These are phyloP conservation scores for Drosophila seguyi DNA, from an alignment of 1,140 invertebrate species.

Conservation along the genomic window DNA sequence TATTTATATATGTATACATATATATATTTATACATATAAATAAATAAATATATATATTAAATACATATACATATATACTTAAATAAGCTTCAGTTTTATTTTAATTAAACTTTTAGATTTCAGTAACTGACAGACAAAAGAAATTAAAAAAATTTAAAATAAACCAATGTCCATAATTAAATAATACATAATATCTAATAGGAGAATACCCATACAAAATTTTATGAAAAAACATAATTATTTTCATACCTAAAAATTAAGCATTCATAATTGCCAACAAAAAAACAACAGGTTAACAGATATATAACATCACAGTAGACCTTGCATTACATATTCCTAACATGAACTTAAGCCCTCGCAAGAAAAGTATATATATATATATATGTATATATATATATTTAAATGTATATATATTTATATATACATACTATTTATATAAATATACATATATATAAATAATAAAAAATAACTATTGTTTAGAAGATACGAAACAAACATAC, in stretches of 20 bases:
- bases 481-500: constrained; percentile 1
- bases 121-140: background rate
- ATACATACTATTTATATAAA: too few species aligned
- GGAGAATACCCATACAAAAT: background rate
- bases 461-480: constrained; percentile 2
- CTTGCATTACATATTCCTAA: constrained; percentile 1
- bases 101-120: background rate
- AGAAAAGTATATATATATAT: background rate
- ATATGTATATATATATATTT: too few species aligned
- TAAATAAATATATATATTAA: background rate
- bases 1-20: too few species aligned
- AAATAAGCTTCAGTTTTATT: background rate
- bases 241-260: constrained; percentile 12
- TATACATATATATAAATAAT: background rate
- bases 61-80: background rate
- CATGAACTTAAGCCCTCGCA: constrained; percentile 11
- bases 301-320: background rate
- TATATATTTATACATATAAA: too few species aligned
- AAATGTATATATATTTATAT: background rate
- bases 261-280: constrained; percentile 12
- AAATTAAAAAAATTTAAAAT: background rate
- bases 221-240: constrained; percentile 6
- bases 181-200: constrained; percentile 1
- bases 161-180: constrained; percentile 4
- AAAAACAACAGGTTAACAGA: constrained; percentile 10